These are phyloP conservation scores for Esox lucius DNA, from an alignment of 2,797 vertebrate genomes.

Conservation along the genomic window DNA sequence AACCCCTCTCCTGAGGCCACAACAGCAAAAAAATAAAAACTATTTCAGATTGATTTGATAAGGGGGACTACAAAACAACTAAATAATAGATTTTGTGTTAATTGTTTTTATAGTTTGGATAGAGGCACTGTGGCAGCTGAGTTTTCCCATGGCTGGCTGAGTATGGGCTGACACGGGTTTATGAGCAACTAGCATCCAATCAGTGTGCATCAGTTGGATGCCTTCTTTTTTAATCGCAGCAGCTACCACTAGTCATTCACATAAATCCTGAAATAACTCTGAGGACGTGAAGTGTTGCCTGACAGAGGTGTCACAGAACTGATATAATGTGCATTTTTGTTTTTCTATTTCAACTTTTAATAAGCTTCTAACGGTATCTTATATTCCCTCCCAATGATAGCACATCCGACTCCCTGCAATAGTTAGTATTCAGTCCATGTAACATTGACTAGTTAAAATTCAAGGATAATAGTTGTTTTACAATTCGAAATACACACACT, in stretches of 20 bases:
- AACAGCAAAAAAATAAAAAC: neutral
- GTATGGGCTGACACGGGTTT: constrained; percentile 22
- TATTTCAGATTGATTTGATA: constrained; percentile 5
- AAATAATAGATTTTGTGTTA: constrained; percentile 5
- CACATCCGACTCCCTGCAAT: neutral
- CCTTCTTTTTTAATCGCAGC: constrained; percentile 22
- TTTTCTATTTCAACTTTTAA: neutral
- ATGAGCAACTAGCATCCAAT: constrained; percentile 23
- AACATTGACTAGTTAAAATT: constrained; percentile 21
- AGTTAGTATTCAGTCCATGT: neutral
- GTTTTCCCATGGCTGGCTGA: neutral
- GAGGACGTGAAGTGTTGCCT: neutral
- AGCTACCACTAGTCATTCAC: constrained; percentile 10
- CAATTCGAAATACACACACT: constrained; percentile 33
- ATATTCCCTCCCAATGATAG: neutral
- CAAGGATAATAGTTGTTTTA: constrained; percentile 30
- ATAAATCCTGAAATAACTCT: constrained; percentile 18
- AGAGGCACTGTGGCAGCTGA: neutral
- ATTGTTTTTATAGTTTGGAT: constrained; percentile 1
- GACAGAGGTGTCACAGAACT: neutral
- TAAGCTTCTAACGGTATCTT: neutral
- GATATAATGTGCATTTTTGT: neutral
- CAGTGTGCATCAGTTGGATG: constrained; percentile 22
- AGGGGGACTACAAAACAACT: neutral
- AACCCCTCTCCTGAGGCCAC: neutral